Evolutionary conservation across 2,888 invertebrate genomes (phyloP).

Genomic region (Alloscopus bannaensis): DNA sequence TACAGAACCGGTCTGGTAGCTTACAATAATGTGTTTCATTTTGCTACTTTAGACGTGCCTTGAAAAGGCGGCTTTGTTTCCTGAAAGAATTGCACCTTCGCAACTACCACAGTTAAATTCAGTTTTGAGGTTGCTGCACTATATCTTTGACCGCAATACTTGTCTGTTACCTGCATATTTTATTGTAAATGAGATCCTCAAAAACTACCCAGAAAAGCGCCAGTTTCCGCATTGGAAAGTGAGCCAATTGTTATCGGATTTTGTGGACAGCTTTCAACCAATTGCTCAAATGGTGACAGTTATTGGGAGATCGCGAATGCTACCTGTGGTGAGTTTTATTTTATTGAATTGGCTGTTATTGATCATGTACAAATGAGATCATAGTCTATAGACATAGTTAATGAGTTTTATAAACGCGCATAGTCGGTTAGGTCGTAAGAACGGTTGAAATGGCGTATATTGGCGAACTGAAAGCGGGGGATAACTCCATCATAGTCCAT

Average conservation of each 20-base stretch:
- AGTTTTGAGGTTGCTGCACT: conserved; percentile 87
- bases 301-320: conserved; percentile 90
- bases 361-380: no score
- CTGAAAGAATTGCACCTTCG: conserved; percentile 86
- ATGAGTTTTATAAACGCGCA: no score
- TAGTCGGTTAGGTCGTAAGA: no score
- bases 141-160: conserved; percentile 94
- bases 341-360: no score
- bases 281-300: conserved; percentile 98
- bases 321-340: no score
- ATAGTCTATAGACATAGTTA: no score
- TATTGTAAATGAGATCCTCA: conserved; percentile 95
- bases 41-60: conserved; percentile 82
- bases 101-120: conserved; percentile 88
- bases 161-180: conserved; percentile 96
- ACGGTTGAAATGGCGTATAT: no score
- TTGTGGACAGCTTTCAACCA: conserved; percentile 93
- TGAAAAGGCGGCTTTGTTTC: conserved; percentile 90
- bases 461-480: no score
- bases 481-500: no score
- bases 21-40: not conserved
- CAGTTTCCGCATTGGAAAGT: conserved; percentile 95
- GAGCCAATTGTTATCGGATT: conserved; percentile 88
- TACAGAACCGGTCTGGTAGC: no score
- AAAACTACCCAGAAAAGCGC: conserved; percentile 87